Conservation (phyloP, 2,113 vertebrate species). For the Pelmatolapia mariae region DNA sequence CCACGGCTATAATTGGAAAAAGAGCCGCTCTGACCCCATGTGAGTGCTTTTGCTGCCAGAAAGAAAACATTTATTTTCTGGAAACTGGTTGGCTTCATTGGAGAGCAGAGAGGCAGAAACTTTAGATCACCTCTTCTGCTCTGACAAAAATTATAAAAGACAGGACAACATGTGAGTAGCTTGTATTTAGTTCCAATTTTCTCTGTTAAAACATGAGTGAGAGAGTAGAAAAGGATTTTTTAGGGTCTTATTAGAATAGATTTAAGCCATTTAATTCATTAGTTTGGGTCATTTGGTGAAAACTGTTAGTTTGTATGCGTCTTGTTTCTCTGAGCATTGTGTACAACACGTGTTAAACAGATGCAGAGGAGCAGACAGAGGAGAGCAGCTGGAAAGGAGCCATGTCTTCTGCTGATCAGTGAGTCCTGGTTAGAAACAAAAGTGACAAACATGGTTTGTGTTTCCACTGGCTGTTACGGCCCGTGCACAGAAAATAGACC, state of each 20-base stretch:
- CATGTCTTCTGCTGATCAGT: constrained; percentile 25
- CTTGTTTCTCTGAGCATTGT: not conserved
- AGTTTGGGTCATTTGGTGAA: not conserved
- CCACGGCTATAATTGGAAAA: not conserved
- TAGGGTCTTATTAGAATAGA: not conserved
- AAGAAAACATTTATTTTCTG: not conserved
- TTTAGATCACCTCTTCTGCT: not conserved
- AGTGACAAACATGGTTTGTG: not conserved
- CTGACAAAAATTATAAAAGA: not conserved
- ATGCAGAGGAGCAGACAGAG: not conserved
- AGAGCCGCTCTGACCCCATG: not conserved
- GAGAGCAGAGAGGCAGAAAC: not conserved
- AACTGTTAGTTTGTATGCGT: not conserved
- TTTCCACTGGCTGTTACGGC: not conserved
- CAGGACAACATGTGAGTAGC: not conserved
- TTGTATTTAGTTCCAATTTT: not conserved
- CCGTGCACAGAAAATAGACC: not conserved
- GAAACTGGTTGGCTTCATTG: not conserved
- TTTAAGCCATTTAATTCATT: not conserved
- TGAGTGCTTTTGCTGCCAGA: not conserved
- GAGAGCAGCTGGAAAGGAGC: not conserved
- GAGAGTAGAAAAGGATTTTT: not conserved
- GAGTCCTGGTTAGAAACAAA: not conserved
- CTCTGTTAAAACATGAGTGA: not conserved
- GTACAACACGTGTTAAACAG: not conserved